Evolutionary conservation across 1,140 invertebrate genomes (phyloP).

Genomic region (Trichogramma pretiosum): DNA sequence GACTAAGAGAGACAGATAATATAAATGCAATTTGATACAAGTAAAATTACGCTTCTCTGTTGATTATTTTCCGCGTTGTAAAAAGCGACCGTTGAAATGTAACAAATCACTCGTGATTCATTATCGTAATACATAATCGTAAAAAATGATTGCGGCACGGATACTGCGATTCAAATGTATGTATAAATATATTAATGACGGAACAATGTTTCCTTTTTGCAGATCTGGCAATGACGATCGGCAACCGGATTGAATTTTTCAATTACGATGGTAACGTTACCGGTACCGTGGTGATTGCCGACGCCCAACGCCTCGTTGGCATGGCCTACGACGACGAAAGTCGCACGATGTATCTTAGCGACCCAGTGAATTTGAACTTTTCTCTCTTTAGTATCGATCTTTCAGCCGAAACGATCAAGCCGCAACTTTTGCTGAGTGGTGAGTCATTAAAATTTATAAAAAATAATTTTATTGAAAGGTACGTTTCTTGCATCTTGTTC

Average conservation of each 20-base stretch:
- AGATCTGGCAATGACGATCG: slow-evolving; percentile 60
- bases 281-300: slow-evolving; percentile 35
- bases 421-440: background rate
- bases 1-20: no score
- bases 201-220: slow-evolving; percentile 35
- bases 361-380: slow-evolving; percentile 49
- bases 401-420: background rate
- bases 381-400: slow-evolving; percentile 56
- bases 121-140: no score
- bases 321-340: slow-evolving; percentile 57
- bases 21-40: no score
- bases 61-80: no score
- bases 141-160: no score
- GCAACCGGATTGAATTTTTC: slow-evolving; percentile 56
- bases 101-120: no score
- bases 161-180: no score
- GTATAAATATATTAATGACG: no score
- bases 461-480: background rate
- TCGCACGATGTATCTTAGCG: slow-evolving; percentile 56
- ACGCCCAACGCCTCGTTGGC: slow-evolving; percentile 45
- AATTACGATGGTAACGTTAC: slow-evolving; percentile 47
- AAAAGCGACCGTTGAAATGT: no score
- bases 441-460: background rate
- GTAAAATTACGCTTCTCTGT: no score
- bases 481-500: background rate